Conservation (phyloP, 1,140 invertebrate genomes). For the Leptopilina clavipes region DNA sequence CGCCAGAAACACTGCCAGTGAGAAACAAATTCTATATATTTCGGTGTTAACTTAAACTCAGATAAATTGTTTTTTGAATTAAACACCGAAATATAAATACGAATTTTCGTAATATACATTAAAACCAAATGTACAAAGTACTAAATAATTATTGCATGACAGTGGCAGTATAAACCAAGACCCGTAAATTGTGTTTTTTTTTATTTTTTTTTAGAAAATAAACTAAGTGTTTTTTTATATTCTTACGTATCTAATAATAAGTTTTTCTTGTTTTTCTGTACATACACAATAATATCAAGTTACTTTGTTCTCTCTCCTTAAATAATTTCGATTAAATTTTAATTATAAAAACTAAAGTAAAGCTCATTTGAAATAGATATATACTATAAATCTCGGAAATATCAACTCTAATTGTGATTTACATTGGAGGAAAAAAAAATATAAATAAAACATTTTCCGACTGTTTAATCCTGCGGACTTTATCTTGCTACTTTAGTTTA, state of each 20-base stretch:
- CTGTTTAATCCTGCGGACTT: conserved; percentile 18
- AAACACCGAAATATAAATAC: too few species aligned
- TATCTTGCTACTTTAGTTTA: conserved; percentile 14
- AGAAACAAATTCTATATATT: background rate
- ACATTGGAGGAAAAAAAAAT: background rate
- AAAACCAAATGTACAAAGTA: conserved; percentile 21
- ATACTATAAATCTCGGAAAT: background rate
- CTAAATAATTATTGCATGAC: conserved; percentile 25
- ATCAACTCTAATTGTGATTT: background rate
- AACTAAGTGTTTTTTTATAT: background rate
- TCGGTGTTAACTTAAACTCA: background rate
- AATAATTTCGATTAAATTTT: background rate
- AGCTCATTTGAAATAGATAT: conserved; percentile 6
- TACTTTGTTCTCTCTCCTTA: conserved; percentile 20
- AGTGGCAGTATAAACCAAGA: conserved; percentile 19
- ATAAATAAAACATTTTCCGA: conserved; percentile 4
- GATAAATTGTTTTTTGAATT: conserved; percentile 12
- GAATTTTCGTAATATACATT: conserved; percentile 3
- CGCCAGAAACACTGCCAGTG: conserved; percentile 9
- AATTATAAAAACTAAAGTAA: conserved; percentile 14
- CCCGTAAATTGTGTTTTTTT: background rate
- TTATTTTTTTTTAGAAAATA: conserved; percentile 4
- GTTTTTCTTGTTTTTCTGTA: background rate
- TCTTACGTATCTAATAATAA: conserved; percentile 27
- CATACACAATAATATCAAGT: conserved; percentile 29